These are phyloP conservation scores for Cotesia glomerata DNA, from an alignment of 1,140 invertebrate species.

Conservation along the genomic window DNA sequence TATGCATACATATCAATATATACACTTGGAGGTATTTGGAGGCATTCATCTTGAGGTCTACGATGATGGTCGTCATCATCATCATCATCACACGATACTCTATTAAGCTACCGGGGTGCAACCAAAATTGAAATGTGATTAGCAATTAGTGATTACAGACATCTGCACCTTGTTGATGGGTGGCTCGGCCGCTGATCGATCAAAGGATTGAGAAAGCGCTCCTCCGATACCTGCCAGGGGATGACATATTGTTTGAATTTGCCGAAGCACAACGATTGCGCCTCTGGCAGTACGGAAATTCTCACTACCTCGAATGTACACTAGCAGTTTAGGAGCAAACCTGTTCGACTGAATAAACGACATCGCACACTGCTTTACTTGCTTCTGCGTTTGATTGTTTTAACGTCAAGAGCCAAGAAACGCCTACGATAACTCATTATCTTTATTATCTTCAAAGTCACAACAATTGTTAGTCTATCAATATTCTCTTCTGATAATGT, in stretches of 20 bases:
- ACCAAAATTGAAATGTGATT: constrained; percentile 3
- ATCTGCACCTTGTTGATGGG: background rate
- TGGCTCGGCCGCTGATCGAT: background rate
- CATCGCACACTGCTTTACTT: background rate
- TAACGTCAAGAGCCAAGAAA: no score
- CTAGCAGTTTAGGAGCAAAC: background rate
- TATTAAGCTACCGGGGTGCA: background rate
- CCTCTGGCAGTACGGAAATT: background rate
- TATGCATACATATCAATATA: background rate
- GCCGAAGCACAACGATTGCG: constrained; percentile 13
- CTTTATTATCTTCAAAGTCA: no score
- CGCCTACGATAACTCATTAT: no score
- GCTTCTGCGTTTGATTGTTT: no score
- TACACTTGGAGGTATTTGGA: background rate
- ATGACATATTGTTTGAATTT: background rate
- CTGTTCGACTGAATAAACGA: background rate
- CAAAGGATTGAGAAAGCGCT: constrained; percentile 3
- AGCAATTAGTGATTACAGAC: background rate
- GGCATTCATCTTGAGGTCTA: background rate
- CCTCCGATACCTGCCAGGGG: background rate
- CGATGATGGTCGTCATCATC: background rate
- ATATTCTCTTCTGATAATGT: no score
- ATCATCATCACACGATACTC: background rate
- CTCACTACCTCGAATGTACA: background rate
- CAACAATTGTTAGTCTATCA: no score